Base-by-base conservation (phyloP, 2,888 invertebrate species). In the Leptinotarsa peninsularis region DNA sequence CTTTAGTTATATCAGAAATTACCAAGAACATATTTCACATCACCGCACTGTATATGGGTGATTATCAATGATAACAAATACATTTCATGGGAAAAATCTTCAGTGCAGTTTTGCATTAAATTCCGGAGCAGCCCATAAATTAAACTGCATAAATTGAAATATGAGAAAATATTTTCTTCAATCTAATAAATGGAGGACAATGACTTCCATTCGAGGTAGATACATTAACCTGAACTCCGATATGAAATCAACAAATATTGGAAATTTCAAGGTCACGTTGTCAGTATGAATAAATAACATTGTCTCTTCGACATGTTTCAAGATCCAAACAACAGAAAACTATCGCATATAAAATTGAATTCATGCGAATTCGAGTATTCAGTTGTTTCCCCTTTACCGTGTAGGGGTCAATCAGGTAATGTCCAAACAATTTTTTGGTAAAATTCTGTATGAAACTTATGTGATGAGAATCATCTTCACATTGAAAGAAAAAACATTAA, bases 211-310 rank as follows among this genome's bases (percentile, higher is more conserved):
- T 73, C 69, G 72, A 70, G 71, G 67, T 67, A 70, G 72, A 78
- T 77, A 73, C 78, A 75, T 73, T 80, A 77, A 80, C 78, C 78
- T 73, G 78, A 4, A 71, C 66, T 73, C 63, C 69, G 71, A 75
- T 75, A 76, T 67, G 66, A 69, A 75, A 72, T 76, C 73, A 72
- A 77, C 77, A 72, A 67, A 74, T 75, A 73, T 72, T 21, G 27
- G 33, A 72, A 66, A 54, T 66, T 73, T 76, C 78, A 78, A 78
- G 78, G 77, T 75, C 71, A 78, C 66, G 74, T 67, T 73, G 75
- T 73, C 74, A 72, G 66, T 66, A 49, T 56, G 60, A 70, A 49
- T 49, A 72, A 21, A 49, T 27, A 71, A 73, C 75, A 68, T 79
- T 74, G 70, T 75, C 68, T 66, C 74, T 73, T 68, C 27, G 78